These are phyloP conservation scores for Callospermophilus lateralis DNA, from an alignment of 2,113 vertebrate species.

Conservation along the genomic window DNA sequence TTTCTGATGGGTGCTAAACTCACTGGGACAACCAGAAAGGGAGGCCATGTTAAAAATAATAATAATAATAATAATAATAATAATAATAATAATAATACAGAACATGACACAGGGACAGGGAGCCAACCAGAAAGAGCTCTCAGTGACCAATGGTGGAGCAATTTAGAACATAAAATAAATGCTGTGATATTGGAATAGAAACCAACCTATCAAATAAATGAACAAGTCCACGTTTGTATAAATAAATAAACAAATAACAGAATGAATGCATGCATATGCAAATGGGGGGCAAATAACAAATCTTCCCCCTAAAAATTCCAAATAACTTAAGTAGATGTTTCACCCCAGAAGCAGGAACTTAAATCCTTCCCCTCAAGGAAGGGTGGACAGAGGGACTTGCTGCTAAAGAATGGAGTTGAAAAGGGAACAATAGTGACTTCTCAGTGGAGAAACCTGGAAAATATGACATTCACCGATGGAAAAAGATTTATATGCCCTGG, in stretches of 20 bases:
- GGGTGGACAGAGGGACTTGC: neutral
- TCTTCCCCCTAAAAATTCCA: neutral
- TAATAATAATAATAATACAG: neutral
- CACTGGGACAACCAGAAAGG: neutral
- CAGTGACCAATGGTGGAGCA: neutral
- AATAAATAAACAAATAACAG: neutral
- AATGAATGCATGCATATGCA: neutral
- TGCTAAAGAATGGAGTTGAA: neutral
- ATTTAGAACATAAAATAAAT: neutral
- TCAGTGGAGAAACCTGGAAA: neutral
- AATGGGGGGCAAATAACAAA: neutral
- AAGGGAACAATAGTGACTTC: neutral
- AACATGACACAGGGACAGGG: neutral
- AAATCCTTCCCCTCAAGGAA: neutral
- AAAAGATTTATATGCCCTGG: neutral
- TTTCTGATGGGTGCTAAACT: fast-evolving
- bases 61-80: neutral
- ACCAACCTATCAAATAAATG: neutral
- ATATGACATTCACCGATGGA: fast-evolving
- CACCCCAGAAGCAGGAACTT: neutral
- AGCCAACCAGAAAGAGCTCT: neutral
- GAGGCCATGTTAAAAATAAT: neutral
- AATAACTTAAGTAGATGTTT: neutral
- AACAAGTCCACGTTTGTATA: neutral
- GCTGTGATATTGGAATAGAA: neutral